Evolutionary conservation across 2,888 invertebrate species (phyloP), one percentile per base, ranked within the genome.

Genomic region (Xestia xanthographa): DNA sequence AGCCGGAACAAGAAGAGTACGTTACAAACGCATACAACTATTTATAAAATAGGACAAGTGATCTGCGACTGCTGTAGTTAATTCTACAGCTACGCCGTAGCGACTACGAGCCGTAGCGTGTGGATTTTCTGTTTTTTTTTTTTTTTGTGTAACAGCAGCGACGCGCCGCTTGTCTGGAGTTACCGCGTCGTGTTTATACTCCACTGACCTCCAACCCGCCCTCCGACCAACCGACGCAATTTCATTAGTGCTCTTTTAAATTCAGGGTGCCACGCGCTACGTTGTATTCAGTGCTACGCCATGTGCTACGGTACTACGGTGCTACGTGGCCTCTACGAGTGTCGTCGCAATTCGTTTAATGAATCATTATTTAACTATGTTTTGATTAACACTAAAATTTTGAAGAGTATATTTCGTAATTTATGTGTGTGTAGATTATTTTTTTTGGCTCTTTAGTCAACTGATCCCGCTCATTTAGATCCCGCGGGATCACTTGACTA

Each of bases 231-330:
- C 26, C 8, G 38, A 56, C 45, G n/a, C 20, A n/a, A 45, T 77
- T 62, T 65, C n/a, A 75, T 76, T 56, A 58, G 38, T 29, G 29
- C 29, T 38, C 11, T 43, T 38, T 48, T 9, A 75, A 67, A 68
- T 56, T 41, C 53, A 45, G 53, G n/a, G 29, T 69, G 29, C 48
- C 66, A 56, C 43, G 66, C 34, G 48, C 62, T 62, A 75, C 75
- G 50, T 17, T 26, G 5, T n/a, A 8, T 38, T 26, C 58, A 22
- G 50, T 50, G n/a, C 56, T 72, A 72, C 43, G 56, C 72, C 20
- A 12, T n/a, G 6, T 29, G 50, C 41, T 43, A 62, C 50, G 29
- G 12, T 45, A 53, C 43, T 75, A 63, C 63, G 34, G 41, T 41
- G 53, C 43, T 75, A 63, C 63, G 34, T 26, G 38, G 34, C 48